Conservation (phyloP, 2,113 vertebrate genomes). For the Protobothrops mucrosquamatus region DNA sequence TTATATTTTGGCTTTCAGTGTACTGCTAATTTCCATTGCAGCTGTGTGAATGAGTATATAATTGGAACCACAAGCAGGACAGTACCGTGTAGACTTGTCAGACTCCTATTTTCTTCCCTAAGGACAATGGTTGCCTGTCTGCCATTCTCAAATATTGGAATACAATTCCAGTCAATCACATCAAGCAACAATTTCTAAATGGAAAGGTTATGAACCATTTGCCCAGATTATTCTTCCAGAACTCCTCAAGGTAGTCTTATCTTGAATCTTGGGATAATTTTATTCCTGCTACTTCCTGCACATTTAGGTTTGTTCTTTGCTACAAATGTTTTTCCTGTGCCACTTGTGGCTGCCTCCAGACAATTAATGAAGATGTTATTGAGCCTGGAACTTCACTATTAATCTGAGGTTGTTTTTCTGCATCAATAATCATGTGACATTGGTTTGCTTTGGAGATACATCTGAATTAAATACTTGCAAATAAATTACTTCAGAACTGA, state of each 20-base stretch:
- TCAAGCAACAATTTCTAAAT: background rate
- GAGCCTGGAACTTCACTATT: background rate
- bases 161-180: background rate
- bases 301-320: background rate
- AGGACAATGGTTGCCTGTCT: background rate
- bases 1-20: background rate
- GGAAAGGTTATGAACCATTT: background rate
- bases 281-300: background rate
- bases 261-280: background rate
- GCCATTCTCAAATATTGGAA: background rate
- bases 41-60: background rate
- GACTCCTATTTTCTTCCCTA: background rate
- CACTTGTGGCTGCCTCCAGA: background rate
- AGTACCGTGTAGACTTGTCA: background rate
- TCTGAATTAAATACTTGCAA: background rate
- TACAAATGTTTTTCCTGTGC: background rate
- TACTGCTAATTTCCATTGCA: background rate
- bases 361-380: background rate
- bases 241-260: background rate
- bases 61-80: background rate
- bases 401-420: background rate
- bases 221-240: background rate
- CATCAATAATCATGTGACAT: background rate
- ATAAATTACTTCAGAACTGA: rapidly evolving
- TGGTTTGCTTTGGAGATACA: background rate